These are phyloP conservation scores for Chironomus striatipennis DNA, from an alignment of 1,140 invertebrate species.

Conservation along the genomic window DNA sequence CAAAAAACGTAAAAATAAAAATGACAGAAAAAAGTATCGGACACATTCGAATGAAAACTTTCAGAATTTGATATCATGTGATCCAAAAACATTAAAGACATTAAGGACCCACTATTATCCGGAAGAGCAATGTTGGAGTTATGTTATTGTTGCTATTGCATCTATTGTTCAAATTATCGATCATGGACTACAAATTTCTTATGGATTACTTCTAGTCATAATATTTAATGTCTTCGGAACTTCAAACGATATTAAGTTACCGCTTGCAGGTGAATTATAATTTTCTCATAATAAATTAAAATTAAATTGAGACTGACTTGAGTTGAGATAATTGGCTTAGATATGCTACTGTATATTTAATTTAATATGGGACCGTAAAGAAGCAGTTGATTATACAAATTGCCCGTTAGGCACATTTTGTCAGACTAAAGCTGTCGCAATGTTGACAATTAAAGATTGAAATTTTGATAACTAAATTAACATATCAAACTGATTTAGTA, in stretches of 20 bases:
- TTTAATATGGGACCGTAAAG: too few relatives aligned
- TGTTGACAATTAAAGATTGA: too few relatives aligned
- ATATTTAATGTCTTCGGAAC: not conserved
- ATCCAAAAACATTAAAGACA: not conserved
- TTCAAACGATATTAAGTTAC: not conserved
- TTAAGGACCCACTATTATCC: slow-evolving; percentile 1
- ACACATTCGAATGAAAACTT: not conserved
- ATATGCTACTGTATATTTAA: too few relatives aligned
- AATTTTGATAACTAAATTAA: too few relatives aligned
- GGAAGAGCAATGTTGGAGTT: slow-evolving; percentile 15
- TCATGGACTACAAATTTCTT: not conserved
- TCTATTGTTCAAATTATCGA: not conserved
- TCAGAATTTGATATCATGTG: not conserved
- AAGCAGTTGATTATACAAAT: too few relatives aligned
- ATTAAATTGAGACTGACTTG: too few relatives aligned
- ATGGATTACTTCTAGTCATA: not conserved
- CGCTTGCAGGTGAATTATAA: not conserved
- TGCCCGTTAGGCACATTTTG: too few relatives aligned
- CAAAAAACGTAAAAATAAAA: not conserved
- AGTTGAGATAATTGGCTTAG: too few relatives aligned
- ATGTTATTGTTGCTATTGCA: not conserved
- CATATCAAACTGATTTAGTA: too few relatives aligned
- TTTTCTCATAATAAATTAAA: not conserved
- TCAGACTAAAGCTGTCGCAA: too few relatives aligned
- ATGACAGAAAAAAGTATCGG: not conserved